A percentile compares a stretch with the other conserved stretches of the same genome.
phyloP scores from a whole-genome alignment of 2,797 vertebrate genomes.

The Sebastes melanostomus region DNA sequence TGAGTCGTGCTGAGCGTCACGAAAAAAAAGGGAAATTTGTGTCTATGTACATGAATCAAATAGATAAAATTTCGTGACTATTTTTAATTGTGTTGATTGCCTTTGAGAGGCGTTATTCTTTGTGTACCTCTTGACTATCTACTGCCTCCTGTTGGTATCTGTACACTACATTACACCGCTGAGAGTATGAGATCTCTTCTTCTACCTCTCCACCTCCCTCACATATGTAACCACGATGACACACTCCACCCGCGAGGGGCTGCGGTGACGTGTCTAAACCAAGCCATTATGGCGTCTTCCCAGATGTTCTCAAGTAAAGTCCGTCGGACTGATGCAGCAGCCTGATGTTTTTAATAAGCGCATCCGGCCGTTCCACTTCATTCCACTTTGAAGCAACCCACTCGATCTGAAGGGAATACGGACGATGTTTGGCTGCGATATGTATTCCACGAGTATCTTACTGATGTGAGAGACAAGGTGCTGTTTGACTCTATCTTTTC shows the following conservation, averaged over 20 bases:
- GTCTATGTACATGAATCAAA: no score
- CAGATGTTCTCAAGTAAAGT: constrained; percentile 45
- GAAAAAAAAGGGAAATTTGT: no score
- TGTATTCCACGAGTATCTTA: constrained; percentile 34
- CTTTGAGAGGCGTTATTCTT: not conserved
- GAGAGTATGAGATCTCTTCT: not conserved
- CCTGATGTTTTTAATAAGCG: constrained; percentile 64
- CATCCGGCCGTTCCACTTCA: constrained; percentile 30
- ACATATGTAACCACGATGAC: constrained; percentile 33
- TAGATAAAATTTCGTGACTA: no score
- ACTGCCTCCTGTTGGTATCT: not conserved
- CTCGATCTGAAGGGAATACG: constrained; percentile 28
- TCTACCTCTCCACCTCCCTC: not conserved
- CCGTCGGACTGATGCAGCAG: constrained; percentile 41
- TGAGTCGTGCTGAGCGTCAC: no score
- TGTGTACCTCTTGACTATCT: not conserved
- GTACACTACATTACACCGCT: not conserved
- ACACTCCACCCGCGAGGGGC: constrained; percentile 14
- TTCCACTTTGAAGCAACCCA: constrained; percentile 44
- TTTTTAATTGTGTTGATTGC: no score
- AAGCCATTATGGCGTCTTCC: constrained; percentile 47
- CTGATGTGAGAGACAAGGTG: constrained; percentile 48
- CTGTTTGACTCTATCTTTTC: constrained; percentile 37
- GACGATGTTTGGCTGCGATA: constrained; percentile 20
- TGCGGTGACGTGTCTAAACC: constrained; percentile 29